These are phyloP conservation scores for Notechis scutatus DNA, from an alignment of 2,113 vertebrate genomes.

Conservation along the genomic window DNA sequence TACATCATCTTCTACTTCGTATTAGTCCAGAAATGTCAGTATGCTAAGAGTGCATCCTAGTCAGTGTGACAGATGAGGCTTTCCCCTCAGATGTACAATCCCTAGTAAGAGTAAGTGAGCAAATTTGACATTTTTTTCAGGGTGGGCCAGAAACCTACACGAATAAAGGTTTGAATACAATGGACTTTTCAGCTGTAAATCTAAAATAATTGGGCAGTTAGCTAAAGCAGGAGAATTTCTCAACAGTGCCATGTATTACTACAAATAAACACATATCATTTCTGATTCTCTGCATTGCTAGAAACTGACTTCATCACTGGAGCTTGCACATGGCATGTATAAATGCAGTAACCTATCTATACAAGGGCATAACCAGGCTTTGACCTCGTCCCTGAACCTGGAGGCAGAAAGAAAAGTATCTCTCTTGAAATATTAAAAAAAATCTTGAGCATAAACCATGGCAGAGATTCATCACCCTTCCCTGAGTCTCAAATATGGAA, in stretches of 20 bases:
- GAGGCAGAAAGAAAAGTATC: background rate
- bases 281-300: background rate
- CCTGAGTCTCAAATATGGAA: background rate
- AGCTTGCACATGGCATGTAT: background rate
- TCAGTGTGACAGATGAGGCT: constrained; percentile 4
- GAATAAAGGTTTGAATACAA: constrained; percentile 40
- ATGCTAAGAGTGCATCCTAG: constrained; percentile 30
- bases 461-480: background rate
- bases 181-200: constrained; percentile 14
- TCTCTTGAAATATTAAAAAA: background rate
- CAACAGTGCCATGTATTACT: constrained; percentile 36
- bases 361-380: background rate
- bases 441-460: background rate
- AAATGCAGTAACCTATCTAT: background rate
- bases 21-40: constrained; percentile 27
- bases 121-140: constrained; percentile 8
- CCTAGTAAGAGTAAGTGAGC: constrained; percentile 16
- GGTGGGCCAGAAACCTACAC: background rate
- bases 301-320: background rate
- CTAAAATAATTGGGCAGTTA: constrained; percentile 26
- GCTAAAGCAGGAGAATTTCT: constrained; percentile 7
- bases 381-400: background rate
- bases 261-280: background rate
- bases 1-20: constrained; percentile 67
- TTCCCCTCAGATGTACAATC: constrained; percentile 31